These are phyloP conservation scores for Drosophila affinis DNA, from an alignment of 2,888 invertebrate genomes.

Conservation along the genomic window DNA sequence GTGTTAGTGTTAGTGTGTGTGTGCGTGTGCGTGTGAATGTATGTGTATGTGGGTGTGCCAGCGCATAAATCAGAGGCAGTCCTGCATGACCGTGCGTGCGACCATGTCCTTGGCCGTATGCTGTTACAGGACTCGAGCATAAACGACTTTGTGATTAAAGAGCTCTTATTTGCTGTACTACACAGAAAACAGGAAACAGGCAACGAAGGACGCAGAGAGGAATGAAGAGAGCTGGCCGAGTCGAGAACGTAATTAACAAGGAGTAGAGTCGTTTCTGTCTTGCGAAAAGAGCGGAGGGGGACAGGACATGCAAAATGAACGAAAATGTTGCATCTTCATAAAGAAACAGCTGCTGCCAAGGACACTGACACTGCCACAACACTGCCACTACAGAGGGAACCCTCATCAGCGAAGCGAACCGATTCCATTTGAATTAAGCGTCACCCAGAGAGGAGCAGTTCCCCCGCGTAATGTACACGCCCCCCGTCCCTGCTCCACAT, in stretches of 20 bases:
- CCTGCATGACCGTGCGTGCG: slow-evolving; percentile 22
- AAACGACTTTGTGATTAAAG: slow-evolving; percentile 33
- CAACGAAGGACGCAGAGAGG: not conserved
- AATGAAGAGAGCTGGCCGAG: slow-evolving; percentile 3
- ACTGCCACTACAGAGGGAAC: slow-evolving; percentile 11
- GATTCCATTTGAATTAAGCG: slow-evolving; percentile 57
- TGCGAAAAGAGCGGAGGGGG: slow-evolving; percentile 9
- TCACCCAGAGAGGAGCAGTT: slow-evolving; percentile 18
- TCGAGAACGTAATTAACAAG: slow-evolving; percentile 51
- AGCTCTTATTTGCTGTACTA: slow-evolving; percentile 24
- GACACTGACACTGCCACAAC: slow-evolving; percentile 20
- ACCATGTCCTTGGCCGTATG: slow-evolving; percentile 1
- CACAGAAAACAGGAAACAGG: not conserved
- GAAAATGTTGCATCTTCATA: slow-evolving; percentile 60
- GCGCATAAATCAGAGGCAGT: slow-evolving; percentile 31
- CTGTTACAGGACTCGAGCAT: slow-evolving; percentile 3
- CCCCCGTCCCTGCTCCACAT: slow-evolving; percentile 32
- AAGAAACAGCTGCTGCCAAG: slow-evolving; percentile 35
- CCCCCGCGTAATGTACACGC: slow-evolving; percentile 58
- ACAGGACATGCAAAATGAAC: slow-evolving; percentile 51
- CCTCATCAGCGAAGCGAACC: slow-evolving; percentile 10
- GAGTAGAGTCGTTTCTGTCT: not conserved
- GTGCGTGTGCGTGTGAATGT: not conserved
- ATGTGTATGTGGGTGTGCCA: slow-evolving; percentile 6
- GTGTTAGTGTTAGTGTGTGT: slow-evolving; percentile 3